phyloP scores from a whole-genome alignment of 2,888 invertebrate genomes.

The Ceraclea dissimilis region DNA sequence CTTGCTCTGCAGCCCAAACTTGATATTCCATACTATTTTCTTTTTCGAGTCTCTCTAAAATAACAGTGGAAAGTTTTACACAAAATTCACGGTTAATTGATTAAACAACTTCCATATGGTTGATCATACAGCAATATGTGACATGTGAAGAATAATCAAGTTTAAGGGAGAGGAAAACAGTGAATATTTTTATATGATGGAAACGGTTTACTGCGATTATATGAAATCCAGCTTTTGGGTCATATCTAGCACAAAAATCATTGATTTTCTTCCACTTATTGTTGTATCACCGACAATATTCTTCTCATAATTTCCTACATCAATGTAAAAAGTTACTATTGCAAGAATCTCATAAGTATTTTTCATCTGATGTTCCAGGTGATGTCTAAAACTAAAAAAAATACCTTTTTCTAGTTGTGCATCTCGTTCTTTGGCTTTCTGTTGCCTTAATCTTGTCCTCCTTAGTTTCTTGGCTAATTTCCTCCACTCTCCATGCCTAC shows the following conservation, averaged over 20 bases:
- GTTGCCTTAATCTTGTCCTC: conserved; percentile 57
- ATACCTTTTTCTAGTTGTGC: neutral
- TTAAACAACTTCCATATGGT: neutral
- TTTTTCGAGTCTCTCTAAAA: conserved; percentile 35
- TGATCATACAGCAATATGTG: neutral
- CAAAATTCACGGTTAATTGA: neutral
- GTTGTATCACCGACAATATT: too few species aligned
- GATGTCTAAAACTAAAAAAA: too few species aligned
- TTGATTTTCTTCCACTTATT: too few species aligned
- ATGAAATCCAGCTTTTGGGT: too few species aligned
- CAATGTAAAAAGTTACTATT: too few species aligned
- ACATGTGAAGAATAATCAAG: conserved; percentile 3
- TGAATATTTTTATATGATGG: too few species aligned
- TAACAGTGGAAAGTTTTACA: neutral
- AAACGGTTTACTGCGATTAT: too few species aligned
- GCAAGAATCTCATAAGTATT: too few species aligned
- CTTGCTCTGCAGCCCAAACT: conserved; percentile 47
- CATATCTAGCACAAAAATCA: too few species aligned
- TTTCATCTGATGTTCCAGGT: too few species aligned
- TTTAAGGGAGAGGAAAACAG: too few species aligned
- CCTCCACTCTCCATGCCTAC: conserved; percentile 57
- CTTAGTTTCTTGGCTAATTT: conserved; percentile 64
- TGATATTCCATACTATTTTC: conserved; percentile 45
- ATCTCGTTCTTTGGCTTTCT: conserved; percentile 40
- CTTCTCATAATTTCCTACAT: neutral